Percentiles rank a stretch among this genome's conserved stretches.
phyloP scores from a whole-genome alignment of 1,140 invertebrate genomes.

The Ctenoplectra terminalis region DNA sequence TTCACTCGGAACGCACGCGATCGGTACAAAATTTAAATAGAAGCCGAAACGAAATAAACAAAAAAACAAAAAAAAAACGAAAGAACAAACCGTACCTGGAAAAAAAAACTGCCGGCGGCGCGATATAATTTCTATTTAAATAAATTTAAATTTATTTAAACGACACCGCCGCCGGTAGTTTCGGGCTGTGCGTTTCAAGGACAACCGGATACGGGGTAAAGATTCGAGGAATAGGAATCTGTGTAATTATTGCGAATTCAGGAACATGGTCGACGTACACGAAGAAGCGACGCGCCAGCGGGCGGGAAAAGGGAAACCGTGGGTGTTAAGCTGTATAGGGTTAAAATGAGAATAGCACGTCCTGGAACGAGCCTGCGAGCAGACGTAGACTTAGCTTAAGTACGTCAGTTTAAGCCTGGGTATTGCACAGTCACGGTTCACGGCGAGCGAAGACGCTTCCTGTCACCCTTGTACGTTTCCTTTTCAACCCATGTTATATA shows the following conservation, averaged over 20 bases:
- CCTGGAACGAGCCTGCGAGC: constrained; percentile 31
- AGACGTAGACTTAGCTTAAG: constrained; percentile 61
- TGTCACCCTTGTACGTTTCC: constrained; percentile 28
- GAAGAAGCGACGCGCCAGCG: neutral
- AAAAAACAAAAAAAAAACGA: neutral
- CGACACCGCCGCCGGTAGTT: neutral
- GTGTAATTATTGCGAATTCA: constrained; percentile 15
- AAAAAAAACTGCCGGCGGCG: neutral
- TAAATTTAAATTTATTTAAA: constrained; percentile 50
- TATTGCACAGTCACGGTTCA: constrained; percentile 57
- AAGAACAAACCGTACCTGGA: neutral
- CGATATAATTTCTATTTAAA: constrained; percentile 44
- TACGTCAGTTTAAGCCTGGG: constrained; percentile 66
- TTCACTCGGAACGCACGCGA: constrained; percentile 5
- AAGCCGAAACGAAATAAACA: neutral
- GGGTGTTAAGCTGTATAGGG: neutral
- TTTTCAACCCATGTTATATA: neutral
- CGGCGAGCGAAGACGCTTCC: constrained; percentile 40
- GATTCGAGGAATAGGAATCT: neutral
- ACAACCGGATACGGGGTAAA: neutral
- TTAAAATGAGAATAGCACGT: constrained; percentile 21
- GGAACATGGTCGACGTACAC: neutral
- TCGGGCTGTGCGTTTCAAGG: neutral
- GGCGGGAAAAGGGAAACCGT: neutral
- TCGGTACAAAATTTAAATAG: constrained; percentile 28